A percentile compares a stretch with the other conserved stretches of the same genome.
phyloP scores from a whole-genome alignment of 2,113 vertebrate genomes.

The Campylomormyrus numenius region DNA sequence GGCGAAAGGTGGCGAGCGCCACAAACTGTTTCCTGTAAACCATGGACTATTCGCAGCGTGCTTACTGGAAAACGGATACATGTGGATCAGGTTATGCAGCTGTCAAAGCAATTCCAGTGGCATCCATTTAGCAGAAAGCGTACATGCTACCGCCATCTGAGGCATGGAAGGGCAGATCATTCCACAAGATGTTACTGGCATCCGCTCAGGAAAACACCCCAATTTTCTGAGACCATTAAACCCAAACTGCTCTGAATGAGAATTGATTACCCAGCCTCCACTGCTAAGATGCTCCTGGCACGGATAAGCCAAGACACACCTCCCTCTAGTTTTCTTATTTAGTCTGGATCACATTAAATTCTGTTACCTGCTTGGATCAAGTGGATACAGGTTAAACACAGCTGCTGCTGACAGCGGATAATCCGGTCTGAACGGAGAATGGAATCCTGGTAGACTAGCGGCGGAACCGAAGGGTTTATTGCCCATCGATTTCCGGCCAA shows the following conservation, averaged over 20 bases:
- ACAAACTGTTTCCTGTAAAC: background rate
- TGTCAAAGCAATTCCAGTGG: background rate
- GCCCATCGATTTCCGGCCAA: slow-evolving; percentile 40
- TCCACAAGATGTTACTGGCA: background rate
- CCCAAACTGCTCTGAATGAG: background rate
- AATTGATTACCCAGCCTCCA: background rate
- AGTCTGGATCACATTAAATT: background rate
- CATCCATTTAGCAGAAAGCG: background rate
- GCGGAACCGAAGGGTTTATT: background rate
- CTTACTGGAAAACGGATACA: background rate
- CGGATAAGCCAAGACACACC: too few relatives aligned
- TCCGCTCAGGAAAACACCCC: background rate
- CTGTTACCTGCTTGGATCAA: background rate
- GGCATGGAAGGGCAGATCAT: background rate
- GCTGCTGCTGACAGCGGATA: background rate
- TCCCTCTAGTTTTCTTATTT: background rate
- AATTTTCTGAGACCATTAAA: background rate
- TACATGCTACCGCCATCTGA: background rate
- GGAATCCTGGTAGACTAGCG: background rate
- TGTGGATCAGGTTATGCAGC: background rate
- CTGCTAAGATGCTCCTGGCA: background rate
- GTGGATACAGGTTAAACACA: background rate
- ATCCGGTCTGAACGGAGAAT: background rate
- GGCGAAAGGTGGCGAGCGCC: background rate
- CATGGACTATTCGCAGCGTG: background rate